Evolutionary conservation across 2,888 invertebrate genomes (phyloP).

Genomic region (Metallyticus violacea): DNA sequence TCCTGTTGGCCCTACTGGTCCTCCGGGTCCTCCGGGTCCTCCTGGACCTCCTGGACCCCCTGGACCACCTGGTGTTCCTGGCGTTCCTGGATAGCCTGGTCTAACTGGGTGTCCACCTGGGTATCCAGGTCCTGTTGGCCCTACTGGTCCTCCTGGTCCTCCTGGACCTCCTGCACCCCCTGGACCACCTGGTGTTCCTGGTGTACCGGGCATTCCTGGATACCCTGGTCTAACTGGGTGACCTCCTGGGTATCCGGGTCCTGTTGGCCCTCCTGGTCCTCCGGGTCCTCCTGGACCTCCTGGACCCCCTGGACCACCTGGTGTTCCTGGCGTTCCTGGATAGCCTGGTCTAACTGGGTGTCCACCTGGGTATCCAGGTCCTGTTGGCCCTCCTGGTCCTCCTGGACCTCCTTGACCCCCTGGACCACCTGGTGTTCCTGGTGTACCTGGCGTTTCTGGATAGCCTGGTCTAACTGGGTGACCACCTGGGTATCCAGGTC

Average conservation of each 20-base stretch:
- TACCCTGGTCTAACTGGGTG: conserved; percentile 1
- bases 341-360: conserved; percentile 33
- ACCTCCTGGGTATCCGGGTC: conserved; percentile 39
- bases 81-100: conserved; percentile 38
- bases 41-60: conserved; percentile 35
- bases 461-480: conserved; percentile 36
- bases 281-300: conserved; percentile 39
- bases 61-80: conserved; percentile 38
- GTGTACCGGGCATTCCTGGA: conserved; percentile 37
- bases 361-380: conserved; percentile 15
- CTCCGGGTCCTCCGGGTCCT: conserved; percentile 37
- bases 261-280: conserved; percentile 44
- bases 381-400: conserved; percentile 23
- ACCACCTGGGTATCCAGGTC: conserved; percentile 43
- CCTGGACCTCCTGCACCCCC: conserved; percentile 25
- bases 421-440: conserved; percentile 37
- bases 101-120: conserved; percentile 37
- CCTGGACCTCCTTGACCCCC: conserved; percentile 26
- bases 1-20: conserved; percentile 36
- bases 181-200: conserved; percentile 37
- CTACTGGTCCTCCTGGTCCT: conserved; percentile 9
- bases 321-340: conserved; percentile 37
- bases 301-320: conserved; percentile 38
- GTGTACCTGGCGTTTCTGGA: conserved; percentile 36
- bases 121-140: conserved; percentile 15